A percentile compares a stretch with the other conserved stretches of the same genome.
These are phyloP conservation scores for Cephonodes hylas DNA, from an alignment of 2,888 invertebrate species.

Conservation along the genomic window DNA sequence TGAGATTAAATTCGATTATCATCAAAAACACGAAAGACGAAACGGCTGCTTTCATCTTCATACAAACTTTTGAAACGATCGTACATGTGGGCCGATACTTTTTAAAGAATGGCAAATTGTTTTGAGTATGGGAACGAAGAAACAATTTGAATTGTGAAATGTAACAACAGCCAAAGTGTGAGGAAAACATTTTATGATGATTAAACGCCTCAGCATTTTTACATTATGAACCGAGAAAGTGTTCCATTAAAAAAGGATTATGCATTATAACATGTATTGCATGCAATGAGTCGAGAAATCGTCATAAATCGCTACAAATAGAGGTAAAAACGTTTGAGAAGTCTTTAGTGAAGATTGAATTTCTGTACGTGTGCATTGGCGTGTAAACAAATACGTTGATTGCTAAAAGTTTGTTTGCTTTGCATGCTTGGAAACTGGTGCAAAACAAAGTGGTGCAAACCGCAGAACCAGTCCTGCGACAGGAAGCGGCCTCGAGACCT, in stretches of 20 bases:
- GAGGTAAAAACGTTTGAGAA: conserved; percentile 15
- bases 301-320: background rate
- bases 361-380: conserved; percentile 22
- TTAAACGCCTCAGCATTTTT: background rate
- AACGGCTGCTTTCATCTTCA: background rate
- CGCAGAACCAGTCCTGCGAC: conserved; percentile 75
- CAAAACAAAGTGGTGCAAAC: conserved; percentile 75
- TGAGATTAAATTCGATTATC: background rate
- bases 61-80: background rate
- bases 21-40: background rate
- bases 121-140: background rate
- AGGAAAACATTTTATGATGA: background rate
- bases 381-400: conserved; percentile 38
- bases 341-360: conserved; percentile 14
- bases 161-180: background rate
- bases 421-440: conserved; percentile 69
- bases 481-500: conserved; percentile 74
- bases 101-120: conserved; percentile 4
- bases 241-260: conserved; percentile 1
- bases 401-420: conserved; percentile 64
- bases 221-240: conserved; percentile 1
- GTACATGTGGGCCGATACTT: background rate
- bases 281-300: conserved; percentile 16
- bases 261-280: background rate
- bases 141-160: conserved; percentile 2